These are phyloP conservation scores for Trissoscelio sp. DNA, from an alignment of 2,888 invertebrate genomes.

Conservation along the genomic window DNA sequence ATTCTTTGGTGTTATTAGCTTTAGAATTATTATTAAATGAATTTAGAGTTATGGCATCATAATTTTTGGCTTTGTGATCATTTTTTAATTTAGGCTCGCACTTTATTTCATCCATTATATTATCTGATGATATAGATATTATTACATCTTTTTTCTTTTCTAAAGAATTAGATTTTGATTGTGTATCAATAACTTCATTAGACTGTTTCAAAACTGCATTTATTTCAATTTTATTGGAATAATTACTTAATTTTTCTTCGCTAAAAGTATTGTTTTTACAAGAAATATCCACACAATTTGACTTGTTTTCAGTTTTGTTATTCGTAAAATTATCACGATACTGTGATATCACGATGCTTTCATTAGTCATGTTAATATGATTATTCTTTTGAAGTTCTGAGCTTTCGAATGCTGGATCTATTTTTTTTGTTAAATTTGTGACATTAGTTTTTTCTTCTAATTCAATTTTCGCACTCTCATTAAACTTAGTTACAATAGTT, in stretches of 20 bases:
- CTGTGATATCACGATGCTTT: neutral
- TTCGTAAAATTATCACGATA: neutral
- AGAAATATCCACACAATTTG: neutral
- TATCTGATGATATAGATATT: neutral
- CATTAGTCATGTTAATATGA: conserved; percentile 3
- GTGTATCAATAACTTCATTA: neutral
- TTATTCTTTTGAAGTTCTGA: conserved; percentile 3
- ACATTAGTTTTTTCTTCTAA: neutral
- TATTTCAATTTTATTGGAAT: neutral
- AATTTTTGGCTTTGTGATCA: neutral
- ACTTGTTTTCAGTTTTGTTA: neutral
- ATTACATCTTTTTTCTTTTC: neutral
- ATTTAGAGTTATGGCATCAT: neutral
- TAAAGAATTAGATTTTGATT: too few species aligned
- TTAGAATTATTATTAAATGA: conserved; percentile 11
- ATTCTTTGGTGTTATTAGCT: neutral
- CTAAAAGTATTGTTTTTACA: neutral
- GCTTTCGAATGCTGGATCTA: neutral
- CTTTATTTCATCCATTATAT: neutral
- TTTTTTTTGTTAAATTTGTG: neutral
- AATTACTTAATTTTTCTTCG: neutral
- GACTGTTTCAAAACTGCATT: neutral
- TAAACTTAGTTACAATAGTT: neutral
- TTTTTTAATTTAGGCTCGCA: neutral
- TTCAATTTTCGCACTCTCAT: neutral